Conservation (phyloP, 2,888 invertebrate genomes). For the Coelinius sp. region DNA sequence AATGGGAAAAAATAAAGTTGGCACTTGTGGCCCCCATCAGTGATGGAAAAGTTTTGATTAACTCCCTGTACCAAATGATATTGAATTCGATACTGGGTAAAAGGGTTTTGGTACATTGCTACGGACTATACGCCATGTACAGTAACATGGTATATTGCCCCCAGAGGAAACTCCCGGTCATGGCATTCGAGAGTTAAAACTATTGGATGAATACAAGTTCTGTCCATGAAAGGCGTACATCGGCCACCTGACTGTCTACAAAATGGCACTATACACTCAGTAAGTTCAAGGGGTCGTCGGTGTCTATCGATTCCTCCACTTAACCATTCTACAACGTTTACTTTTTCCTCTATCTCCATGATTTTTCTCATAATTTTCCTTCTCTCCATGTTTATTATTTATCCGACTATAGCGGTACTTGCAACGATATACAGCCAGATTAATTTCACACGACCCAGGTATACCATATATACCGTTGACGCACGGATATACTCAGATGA, state of each 20-base stretch:
- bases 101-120: slow-evolving; percentile 21
- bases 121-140: slow-evolving; percentile 21
- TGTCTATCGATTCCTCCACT: slow-evolving; percentile 34
- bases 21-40: background rate
- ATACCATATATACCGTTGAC: slow-evolving; percentile 30
- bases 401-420: slow-evolving; percentile 30
- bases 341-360: background rate
- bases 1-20: background rate
- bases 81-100: slow-evolving; percentile 18
- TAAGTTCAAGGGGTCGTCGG: slow-evolving; percentile 36
- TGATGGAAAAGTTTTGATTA: slow-evolving; percentile 26
- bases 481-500: slow-evolving; percentile 28
- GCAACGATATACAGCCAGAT: slow-evolving; percentile 32
- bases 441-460: slow-evolving; percentile 35
- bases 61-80: slow-evolving; percentile 8
- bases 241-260: slow-evolving; percentile 33
- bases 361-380: background rate
- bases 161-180: slow-evolving; percentile 17
- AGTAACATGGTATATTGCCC: slow-evolving; percentile 11
- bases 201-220: slow-evolving; percentile 28
- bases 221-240: slow-evolving; percentile 29
- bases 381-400: slow-evolving; percentile 30
- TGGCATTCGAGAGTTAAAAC: slow-evolving; percentile 18
- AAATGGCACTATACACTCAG: slow-evolving; percentile 38
- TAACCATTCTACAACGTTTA: background rate